Evolutionary conservation across 2,797 vertebrate genomes (phyloP).

Genomic region (Euphonia xanthogaster): DNA sequence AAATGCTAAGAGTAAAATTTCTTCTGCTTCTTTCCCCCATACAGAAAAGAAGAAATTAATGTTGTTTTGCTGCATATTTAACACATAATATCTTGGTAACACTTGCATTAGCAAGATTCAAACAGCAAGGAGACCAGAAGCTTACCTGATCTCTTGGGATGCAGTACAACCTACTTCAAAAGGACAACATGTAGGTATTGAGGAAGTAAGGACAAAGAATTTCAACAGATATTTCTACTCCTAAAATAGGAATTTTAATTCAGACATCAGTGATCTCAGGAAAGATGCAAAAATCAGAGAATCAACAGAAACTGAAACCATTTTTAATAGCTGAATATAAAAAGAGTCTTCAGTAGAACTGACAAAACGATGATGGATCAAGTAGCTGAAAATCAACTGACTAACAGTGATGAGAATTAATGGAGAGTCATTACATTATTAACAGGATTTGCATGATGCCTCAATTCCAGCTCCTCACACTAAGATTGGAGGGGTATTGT

Average conservation of each 20-base stretch:
- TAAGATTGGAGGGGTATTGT: not conserved
- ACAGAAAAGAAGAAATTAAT: not conserved
- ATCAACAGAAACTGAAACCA: not conserved
- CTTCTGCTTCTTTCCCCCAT: not conserved
- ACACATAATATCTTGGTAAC: not conserved
- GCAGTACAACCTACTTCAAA: not conserved
- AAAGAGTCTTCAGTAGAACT: not conserved
- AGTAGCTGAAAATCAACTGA: not conserved
- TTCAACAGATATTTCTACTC: not conserved
- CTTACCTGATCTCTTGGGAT: not conserved
- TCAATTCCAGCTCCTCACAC: not conserved
- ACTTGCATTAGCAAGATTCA: not conserved
- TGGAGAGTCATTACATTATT: not conserved
- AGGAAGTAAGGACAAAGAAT: not conserved
- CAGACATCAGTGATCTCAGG: not conserved
- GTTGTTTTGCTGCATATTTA: conserved; percentile 9
- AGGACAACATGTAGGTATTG: not conserved
- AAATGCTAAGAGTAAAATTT: not conserved
- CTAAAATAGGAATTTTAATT: not conserved
- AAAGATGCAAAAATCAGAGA: not conserved
- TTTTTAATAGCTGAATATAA: not conserved
- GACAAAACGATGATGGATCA: not conserved
- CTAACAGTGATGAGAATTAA: not conserved
- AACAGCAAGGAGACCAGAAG: not conserved
- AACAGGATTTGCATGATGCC: not conserved